Conservation (phyloP, 2,888 invertebrate species). For the Galerucella nymphaeae region DNA sequence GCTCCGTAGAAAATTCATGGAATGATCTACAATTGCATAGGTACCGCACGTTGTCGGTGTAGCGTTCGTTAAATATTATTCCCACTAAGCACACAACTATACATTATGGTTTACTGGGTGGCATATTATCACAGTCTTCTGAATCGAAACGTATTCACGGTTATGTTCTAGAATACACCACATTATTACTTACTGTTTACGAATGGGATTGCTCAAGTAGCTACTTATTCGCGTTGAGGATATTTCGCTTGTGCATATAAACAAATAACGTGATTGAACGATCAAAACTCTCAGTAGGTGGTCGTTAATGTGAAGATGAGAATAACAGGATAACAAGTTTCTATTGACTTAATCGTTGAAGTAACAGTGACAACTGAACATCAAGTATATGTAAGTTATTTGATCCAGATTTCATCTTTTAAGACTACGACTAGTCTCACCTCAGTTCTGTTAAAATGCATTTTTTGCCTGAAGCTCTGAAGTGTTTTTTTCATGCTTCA, state of each 20-base stretch:
- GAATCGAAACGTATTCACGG: not conserved
- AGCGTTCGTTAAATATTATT: conserved; percentile 8
- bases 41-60: conserved; percentile 9
- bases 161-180: not conserved
- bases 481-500: too few species aligned
- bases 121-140: not conserved
- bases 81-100: not conserved
- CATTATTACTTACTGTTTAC: not conserved
- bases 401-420: too few species aligned
- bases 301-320: not conserved
- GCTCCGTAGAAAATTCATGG: conserved; percentile 17
- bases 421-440: too few species aligned
- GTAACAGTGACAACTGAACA: too few species aligned
- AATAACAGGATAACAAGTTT: not conserved
- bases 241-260: not conserved
- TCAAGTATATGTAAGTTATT: too few species aligned
- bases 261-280: not conserved
- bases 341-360: too few species aligned
- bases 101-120: not conserved
- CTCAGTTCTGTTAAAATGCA: too few species aligned
- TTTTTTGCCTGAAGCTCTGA: too few species aligned
- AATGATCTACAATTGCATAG: conserved; percentile 17
- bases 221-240: not conserved
- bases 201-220: not conserved
- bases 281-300: not conserved